These are phyloP conservation scores for Thunnus albacares DNA, from an alignment of 2,797 vertebrate species.

Conservation along the genomic window DNA sequence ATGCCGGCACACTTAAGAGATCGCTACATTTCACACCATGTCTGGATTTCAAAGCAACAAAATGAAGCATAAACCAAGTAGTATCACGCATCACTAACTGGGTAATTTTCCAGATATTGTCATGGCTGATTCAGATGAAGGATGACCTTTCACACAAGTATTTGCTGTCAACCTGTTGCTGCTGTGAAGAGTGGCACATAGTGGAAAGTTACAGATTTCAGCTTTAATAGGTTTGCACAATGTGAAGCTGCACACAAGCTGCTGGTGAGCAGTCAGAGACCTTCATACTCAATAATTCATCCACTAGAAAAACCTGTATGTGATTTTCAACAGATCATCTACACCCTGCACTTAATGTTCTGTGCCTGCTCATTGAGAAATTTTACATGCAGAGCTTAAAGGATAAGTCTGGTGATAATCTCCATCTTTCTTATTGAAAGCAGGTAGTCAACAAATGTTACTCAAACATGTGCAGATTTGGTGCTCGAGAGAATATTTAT, in stretches of 20 bases:
- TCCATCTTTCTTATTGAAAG: no score
- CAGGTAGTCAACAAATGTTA: no score
- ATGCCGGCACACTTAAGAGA: no score
- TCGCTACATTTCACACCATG: neutral
- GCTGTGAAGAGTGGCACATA: neutral
- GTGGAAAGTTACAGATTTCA: conserved; percentile 1
- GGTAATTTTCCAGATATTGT: neutral
- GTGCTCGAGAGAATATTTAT: no score
- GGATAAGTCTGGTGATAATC: neutral
- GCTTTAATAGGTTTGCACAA: neutral
- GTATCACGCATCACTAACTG: neutral
- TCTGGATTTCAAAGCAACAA: neutral
- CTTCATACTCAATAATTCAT: neutral
- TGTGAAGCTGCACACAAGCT: neutral
- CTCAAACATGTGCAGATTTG: no score
- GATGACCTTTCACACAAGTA: neutral
- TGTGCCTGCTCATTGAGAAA: neutral
- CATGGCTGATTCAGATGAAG: neutral
- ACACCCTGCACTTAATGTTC: neutral
- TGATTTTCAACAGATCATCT: neutral
- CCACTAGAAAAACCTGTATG: neutral
- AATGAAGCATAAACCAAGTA: conserved; percentile 1
- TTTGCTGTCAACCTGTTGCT: neutral
- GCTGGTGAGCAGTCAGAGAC: neutral
- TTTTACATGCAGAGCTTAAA: neutral